A percentile compares a stretch with the other conserved stretches of the same genome.
Conservation (phyloP, 2,797 vertebrate species). For the Oceanodroma leucorhoa region DNA sequence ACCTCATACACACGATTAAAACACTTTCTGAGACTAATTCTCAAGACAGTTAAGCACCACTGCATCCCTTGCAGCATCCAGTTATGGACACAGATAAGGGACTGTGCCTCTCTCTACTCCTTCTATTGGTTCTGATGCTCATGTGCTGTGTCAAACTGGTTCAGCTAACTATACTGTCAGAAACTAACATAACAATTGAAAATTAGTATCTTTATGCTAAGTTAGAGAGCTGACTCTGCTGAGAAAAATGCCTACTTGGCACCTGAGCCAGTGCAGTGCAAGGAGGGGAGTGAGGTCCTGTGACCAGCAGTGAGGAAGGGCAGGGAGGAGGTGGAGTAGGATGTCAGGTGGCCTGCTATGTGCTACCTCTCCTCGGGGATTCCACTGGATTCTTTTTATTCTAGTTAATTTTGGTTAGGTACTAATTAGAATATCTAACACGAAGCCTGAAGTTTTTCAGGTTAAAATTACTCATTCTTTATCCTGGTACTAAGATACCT, state of each 20-base stretch:
- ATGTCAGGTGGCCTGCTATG: neutral
- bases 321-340: neutral
- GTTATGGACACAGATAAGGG: neutral
- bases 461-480: neutral
- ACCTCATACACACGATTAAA: neutral
- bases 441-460: neutral
- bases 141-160: neutral
- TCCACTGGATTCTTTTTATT: neutral
- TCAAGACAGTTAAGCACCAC: neutral
- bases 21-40: neutral
- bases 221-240: neutral
- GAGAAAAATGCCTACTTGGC: neutral
- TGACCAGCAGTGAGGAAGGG: neutral
- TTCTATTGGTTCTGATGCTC: neutral
- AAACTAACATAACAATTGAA: neutral
- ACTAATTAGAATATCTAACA: neutral
- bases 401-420: neutral
- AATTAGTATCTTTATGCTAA: neutral
- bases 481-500: neutral
- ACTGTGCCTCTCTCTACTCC: neutral
- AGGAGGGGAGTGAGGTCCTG: neutral
- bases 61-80: neutral
- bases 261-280: fast-evolving
- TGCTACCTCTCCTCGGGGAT: neutral
- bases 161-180: neutral